phyloP scores from a whole-genome alignment of 2,888 invertebrate species.

The Chelonus formosanus region DNA sequence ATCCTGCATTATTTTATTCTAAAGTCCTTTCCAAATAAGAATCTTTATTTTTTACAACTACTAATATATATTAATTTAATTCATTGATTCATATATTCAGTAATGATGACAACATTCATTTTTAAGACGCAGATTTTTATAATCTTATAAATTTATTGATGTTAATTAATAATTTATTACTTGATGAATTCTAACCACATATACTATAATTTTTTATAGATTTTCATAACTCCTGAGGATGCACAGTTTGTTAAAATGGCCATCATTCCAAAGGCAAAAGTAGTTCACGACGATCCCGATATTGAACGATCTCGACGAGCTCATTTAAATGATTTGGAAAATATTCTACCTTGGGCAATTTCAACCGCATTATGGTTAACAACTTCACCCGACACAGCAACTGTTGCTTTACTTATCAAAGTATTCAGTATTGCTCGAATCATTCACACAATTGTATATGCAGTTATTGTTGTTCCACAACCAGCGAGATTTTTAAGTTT shows the following conservation, averaged over 20 bases:
- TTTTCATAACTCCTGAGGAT: constrained; percentile 42
- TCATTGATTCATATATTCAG: too few species aligned
- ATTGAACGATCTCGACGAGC: constrained; percentile 66
- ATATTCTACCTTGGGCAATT: constrained; percentile 66
- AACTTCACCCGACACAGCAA: constrained; percentile 60
- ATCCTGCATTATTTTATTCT: too few species aligned
- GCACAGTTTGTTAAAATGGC: constrained; percentile 18
- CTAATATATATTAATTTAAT: too few species aligned
- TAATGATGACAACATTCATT: too few species aligned
- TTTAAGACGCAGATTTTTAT: too few species aligned
- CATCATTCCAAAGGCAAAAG: constrained; percentile 26
- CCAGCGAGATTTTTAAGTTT: constrained; percentile 64
- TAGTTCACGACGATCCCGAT: constrained; percentile 56
- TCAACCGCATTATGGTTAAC: constrained; percentile 64
- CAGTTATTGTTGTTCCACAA: constrained; percentile 63
- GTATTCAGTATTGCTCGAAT: constrained; percentile 64
- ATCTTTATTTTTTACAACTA: too few species aligned
- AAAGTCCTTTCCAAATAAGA: too few species aligned
- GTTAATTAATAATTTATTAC: too few species aligned
- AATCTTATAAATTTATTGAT: too few species aligned
- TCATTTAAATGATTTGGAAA: constrained; percentile 69
- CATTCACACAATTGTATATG: constrained; percentile 67
- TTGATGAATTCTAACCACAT: too few species aligned
- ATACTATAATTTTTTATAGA: constrained; percentile 25
- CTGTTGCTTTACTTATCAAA: constrained; percentile 65